Base-by-base conservation (phyloP, 2,888 invertebrate species). In the Acanthopleura granulata region DNA sequence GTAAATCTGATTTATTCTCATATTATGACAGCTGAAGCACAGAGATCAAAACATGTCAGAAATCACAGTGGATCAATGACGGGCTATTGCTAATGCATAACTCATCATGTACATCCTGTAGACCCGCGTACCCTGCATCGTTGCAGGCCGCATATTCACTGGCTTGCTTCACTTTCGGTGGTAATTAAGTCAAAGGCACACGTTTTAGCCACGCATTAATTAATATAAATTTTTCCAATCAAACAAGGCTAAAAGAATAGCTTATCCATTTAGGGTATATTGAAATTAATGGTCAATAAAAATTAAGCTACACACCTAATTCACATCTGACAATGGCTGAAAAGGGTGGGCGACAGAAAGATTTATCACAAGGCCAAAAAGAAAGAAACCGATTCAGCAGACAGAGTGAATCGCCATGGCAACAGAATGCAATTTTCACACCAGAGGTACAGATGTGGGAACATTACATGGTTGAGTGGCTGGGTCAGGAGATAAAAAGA, bases 371-470 rank as follows among this genome's bases (percentile, higher is more conserved):
- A 40, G 57, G 22, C 57, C 12, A 57, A 57, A 57, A 57, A 57
- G 57, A 57, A 57, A 57, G 57, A 22, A 57, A 57, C 12, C 12
- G 57, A 57, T 57, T 57, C 12, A 57, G 22, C 57, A 57, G 6
- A 3, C 12, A 3, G 22, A 57, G n/a, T 57, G 57, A n/a, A 57
- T 57, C 18, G 57, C 57, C 57, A 57, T 57, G 57, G 12, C 22
- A 57, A 57, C 57, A n/a, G 57, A 57, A 57, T 57, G 57, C 22
- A 40, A 57, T 57, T 57, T 57, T 57, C 57, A 57, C 57, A 57
- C 3, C 57, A 57, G 57, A 57, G 12, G 57, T 6, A 12, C n/a
- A 57, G 57, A 57, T 57, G 9, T 57, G 3, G 57, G 12, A 57
- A 22, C n/a, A 22, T 57, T 57, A 57, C 57, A 57, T 57, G 57